These are phyloP conservation scores for Sebastes vulpes DNA, from an alignment of 2,797 vertebrate genomes.

Conservation along the genomic window DNA sequence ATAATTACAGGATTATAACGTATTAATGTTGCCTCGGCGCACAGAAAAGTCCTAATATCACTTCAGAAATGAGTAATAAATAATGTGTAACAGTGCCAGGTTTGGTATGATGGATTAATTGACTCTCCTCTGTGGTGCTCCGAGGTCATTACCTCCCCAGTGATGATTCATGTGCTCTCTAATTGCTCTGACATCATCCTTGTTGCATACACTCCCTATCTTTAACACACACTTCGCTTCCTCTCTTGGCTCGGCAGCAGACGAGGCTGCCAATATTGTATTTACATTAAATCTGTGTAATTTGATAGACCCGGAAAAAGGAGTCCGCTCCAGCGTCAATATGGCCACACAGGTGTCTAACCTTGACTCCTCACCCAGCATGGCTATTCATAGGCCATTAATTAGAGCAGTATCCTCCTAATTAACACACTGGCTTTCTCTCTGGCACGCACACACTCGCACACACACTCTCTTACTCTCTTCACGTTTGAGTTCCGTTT, in stretches of 20 bases:
- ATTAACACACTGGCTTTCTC: constrained; percentile 66
- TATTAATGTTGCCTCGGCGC: constrained; percentile 37
- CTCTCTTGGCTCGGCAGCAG: constrained; percentile 43
- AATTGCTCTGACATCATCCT: constrained; percentile 80
- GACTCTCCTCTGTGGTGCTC: constrained; percentile 63
- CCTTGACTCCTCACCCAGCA: constrained; percentile 72
- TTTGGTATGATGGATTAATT: constrained; percentile 68
- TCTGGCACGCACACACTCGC: constrained; percentile 36
- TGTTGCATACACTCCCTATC: constrained; percentile 56
- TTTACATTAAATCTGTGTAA: constrained; percentile 73
- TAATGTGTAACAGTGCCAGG: constrained; percentile 53
- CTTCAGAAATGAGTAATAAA: constrained; percentile 59
- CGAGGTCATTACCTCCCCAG: constrained; percentile 73
- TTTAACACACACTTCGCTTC: constrained; percentile 17
- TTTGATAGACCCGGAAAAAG: constrained; percentile 55
- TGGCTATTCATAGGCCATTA: constrained; percentile 77
- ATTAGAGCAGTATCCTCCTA: constrained; percentile 79
- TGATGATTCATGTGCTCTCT: constrained; percentile 71
- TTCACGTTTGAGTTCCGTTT: constrained; percentile 75
- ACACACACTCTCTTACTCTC: constrained; percentile 49
- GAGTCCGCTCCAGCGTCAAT: constrained; percentile 42
- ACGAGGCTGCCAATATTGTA: constrained; percentile 63
- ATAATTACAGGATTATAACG: constrained; percentile 55
- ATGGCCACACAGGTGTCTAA: constrained; percentile 69
- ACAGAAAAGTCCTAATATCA: constrained; percentile 41